Evolutionary conservation across 92 coral and sea anemone species (phyloP).

Genomic region (Epizoanthus scotinus): DNA sequence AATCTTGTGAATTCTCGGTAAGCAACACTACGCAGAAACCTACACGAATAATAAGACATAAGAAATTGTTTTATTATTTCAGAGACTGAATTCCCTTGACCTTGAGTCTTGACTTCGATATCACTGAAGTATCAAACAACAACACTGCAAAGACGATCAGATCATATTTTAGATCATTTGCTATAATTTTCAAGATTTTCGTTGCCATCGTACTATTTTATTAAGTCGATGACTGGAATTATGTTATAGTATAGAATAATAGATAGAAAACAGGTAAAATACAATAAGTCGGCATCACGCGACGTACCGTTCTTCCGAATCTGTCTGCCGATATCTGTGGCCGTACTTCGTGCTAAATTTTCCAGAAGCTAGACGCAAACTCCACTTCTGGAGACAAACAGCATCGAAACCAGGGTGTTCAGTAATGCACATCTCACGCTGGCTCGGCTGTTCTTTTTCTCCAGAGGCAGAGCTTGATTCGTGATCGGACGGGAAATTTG

Average conservation of each 20-base stretch:
- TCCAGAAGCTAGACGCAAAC: slow-evolving; percentile 24
- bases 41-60: not conserved
- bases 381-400: slow-evolving; percentile 25
- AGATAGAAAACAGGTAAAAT: too few relatives aligned
- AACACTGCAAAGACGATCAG: not conserved
- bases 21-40: slow-evolving; percentile 35
- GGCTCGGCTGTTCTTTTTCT: too few relatives aligned
- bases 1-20: slow-evolving; percentile 43
- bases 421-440: not conserved
- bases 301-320: slow-evolving; percentile 13
- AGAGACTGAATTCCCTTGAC: not conserved
- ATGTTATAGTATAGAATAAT: too few relatives aligned
- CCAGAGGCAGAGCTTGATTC: too few relatives aligned
- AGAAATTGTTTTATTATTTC: not conserved
- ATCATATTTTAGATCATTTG: not conserved
- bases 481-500: not conserved
- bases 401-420: too few relatives aligned
- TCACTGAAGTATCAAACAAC: not conserved
- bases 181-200: too few relatives aligned
- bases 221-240: not conserved
- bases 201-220: not conserved
- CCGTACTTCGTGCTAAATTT: slow-evolving; percentile 21
- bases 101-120: too few relatives aligned
- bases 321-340: slow-evolving; percentile 14
- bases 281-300: too few relatives aligned